phyloP scores from a whole-genome alignment of 2,797 vertebrate genomes.

The Hozukius guyotensis region DNA sequence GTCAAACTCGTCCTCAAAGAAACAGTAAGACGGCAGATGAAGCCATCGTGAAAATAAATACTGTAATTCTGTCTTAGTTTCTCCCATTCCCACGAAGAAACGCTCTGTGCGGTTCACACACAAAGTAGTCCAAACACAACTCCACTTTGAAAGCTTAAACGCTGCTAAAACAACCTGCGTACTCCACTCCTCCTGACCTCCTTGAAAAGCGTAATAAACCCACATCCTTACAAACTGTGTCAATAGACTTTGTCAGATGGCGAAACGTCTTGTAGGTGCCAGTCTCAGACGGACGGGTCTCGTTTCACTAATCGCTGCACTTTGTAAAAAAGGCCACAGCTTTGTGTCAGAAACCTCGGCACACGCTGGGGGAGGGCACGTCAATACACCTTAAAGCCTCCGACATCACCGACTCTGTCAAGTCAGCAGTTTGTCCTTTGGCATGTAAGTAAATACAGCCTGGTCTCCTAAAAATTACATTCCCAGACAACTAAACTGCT shows the following conservation, averaged over 20 bases:
- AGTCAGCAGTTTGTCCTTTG: background rate
- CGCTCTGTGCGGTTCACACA: conserved; percentile 27
- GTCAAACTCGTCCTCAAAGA: conserved; percentile 27
- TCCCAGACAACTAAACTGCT: too few species aligned
- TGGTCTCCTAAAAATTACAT: background rate
- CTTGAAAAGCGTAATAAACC: background rate
- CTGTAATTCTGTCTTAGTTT: conserved; percentile 25
- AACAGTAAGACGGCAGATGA: conserved; percentile 23
- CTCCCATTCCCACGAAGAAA: conserved; percentile 47
- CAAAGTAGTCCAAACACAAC: conserved; percentile 58
- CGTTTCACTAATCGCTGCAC: conserved; percentile 31
- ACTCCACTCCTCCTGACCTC: conserved; percentile 14
- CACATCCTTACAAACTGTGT: conserved; percentile 20
- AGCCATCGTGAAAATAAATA: conserved; percentile 47
- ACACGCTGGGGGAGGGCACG: background rate
- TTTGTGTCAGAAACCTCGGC: conserved; percentile 11
- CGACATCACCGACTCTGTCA: background rate
- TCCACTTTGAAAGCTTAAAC: conserved; percentile 45
- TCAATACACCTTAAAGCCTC: background rate
- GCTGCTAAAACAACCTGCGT: conserved; percentile 48
- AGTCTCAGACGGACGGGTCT: conserved; percentile 15
- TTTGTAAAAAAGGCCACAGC: conserved; percentile 29
- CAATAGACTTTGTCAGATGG: background rate
- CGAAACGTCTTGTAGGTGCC: background rate
- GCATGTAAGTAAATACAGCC: background rate